Evolutionary conservation across 2,888 invertebrate species (phyloP).

Genomic region (Noctua comes): DNA sequence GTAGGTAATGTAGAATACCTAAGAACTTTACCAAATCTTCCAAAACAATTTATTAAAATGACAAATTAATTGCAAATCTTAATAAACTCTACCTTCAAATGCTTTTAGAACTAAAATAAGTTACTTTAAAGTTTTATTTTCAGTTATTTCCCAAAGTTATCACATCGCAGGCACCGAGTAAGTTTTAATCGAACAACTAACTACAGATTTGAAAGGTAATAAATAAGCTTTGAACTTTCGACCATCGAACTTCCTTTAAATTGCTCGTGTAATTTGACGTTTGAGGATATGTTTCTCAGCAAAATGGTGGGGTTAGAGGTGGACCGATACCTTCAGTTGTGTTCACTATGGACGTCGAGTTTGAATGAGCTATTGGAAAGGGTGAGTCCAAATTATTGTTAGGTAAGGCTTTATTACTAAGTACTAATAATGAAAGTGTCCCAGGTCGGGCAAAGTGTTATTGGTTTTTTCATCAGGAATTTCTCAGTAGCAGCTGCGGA

Average conservation of each 20-base stretch:
- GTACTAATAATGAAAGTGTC: too few species aligned
- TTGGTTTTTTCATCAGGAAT: background rate
- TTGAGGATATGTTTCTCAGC: background rate
- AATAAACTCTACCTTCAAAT: constrained; percentile 30
- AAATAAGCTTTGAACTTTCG: constrained; percentile 57
- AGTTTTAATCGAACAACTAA: constrained; percentile 58
- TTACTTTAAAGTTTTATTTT: constrained; percentile 40
- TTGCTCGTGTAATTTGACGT: constrained; percentile 19
- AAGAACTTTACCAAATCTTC: background rate
- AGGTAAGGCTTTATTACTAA: background rate
- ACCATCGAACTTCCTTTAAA: constrained; percentile 24
- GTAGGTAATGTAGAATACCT: background rate
- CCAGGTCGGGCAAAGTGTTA: too few species aligned
- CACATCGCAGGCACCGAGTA: constrained; percentile 23
- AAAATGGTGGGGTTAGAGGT: background rate
- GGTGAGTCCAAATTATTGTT: background rate
- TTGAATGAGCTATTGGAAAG: background rate
- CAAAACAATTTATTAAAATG: constrained; percentile 18
- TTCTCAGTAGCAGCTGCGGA: background rate
- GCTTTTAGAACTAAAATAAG: constrained; percentile 35
- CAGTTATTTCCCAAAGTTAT: constrained; percentile 49
- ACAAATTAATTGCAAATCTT: constrained; percentile 30
- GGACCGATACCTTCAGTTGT: background rate
- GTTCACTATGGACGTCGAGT: background rate
- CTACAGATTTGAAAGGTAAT: constrained; percentile 51